Conservation (phyloP, 1,140 invertebrate genomes). For the Camponotus pennsylvanicus region DNA sequence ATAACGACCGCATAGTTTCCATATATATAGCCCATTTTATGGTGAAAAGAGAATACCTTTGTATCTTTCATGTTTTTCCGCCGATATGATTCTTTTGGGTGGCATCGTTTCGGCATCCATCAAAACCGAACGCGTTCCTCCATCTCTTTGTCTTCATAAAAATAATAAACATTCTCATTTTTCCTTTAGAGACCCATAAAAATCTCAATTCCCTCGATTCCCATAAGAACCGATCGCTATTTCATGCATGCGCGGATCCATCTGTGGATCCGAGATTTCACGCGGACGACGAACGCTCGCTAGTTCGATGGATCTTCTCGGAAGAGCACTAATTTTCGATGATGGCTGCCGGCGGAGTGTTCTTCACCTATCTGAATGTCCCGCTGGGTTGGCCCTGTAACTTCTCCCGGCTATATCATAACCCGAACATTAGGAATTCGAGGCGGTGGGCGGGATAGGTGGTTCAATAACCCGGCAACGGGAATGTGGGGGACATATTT, state of each 20-base stretch:
- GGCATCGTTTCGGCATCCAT: constrained; percentile 42
- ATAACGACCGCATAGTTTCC: constrained; percentile 59
- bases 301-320: constrained; percentile 66
- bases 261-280: constrained; percentile 24
- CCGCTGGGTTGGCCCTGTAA: constrained; percentile 71
- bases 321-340: constrained; percentile 76
- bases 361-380: constrained; percentile 68
- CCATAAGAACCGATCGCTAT: constrained; percentile 22
- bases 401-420: constrained; percentile 70
- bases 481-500: constrained; percentile 75
- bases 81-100: background rate
- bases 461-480: constrained; percentile 72
- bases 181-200: constrained; percentile 17
- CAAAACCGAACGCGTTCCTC: constrained; percentile 23
- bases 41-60: constrained; percentile 74
- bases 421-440: constrained; percentile 78
- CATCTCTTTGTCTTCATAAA: constrained; percentile 37
- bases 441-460: constrained; percentile 51
- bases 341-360: constrained; percentile 68
- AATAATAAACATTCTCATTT: constrained; percentile 47
- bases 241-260: constrained; percentile 2
- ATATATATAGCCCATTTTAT: constrained; percentile 56
- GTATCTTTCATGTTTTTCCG: constrained; percentile 67
- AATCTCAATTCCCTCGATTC: constrained; percentile 44
- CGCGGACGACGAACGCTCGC: constrained; percentile 47